Conservation (phyloP, 2,113 vertebrate genomes). For the Murina feae region DNA sequence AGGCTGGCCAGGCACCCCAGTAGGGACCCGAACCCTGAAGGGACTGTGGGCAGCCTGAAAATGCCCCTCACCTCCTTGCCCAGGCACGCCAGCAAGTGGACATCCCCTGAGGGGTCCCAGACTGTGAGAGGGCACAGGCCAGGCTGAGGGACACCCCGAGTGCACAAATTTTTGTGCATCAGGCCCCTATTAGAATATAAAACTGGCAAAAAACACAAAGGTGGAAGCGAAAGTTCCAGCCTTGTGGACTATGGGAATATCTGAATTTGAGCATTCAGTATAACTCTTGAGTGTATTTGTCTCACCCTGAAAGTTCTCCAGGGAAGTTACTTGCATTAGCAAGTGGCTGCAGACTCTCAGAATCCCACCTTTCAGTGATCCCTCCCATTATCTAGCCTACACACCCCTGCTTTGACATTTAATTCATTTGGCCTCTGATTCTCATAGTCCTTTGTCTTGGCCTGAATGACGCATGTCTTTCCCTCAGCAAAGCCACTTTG, state of each 20-base stretch:
- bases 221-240: not conserved
- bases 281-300: not conserved
- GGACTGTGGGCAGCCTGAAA: too few relatives aligned
- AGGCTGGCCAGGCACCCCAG: too few relatives aligned
- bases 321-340: not conserved
- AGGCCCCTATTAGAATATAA: too few relatives aligned
- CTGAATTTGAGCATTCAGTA: not conserved
- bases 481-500: not conserved
- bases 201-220: not conserved
- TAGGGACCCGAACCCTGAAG: too few relatives aligned
- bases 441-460: not conserved
- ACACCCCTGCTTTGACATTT: not conserved
- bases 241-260: not conserved
- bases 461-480: not conserved
- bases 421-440: not conserved
- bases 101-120: too few relatives aligned
- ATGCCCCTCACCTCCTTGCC: too few relatives aligned
- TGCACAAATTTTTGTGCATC: too few relatives aligned
- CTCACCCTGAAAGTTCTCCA: not conserved
- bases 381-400: not conserved
- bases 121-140: too few relatives aligned
- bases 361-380: not conserved
- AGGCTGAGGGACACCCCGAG: too few relatives aligned
- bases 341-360: not conserved
- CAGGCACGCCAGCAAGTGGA: too few relatives aligned